These are phyloP conservation scores for Drosophila parvula DNA, from an alignment of 1,140 invertebrate genomes.

Conservation along the genomic window DNA sequence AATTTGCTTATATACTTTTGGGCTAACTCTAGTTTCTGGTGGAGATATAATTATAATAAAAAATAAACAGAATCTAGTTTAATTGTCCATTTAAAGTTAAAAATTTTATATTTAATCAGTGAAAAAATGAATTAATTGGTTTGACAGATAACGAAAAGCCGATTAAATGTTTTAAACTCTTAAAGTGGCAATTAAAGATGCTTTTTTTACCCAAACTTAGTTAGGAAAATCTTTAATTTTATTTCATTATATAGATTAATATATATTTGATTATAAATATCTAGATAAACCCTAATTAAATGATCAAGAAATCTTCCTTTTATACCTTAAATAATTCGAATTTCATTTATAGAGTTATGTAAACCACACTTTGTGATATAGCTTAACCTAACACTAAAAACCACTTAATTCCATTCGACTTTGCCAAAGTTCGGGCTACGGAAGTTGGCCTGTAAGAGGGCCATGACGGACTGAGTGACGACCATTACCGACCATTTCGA, in stretches of 20 bases:
- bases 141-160: no score
- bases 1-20: no score
- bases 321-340: background rate
- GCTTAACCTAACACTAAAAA: background rate
- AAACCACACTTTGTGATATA: background rate
- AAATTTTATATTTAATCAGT: no score
- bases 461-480: conserved; percentile 40
- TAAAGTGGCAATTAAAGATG: no score
- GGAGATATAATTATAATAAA: background rate
- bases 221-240: background rate
- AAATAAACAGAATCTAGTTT: background rate
- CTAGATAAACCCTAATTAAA: no score
- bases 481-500: conserved; percentile 73
- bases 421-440: background rate
- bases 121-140: no score
- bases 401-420: conserved; percentile 3
- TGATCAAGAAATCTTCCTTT: no score
- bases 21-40: background rate
- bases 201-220: background rate
- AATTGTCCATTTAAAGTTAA: background rate
- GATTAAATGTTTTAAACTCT: no score
- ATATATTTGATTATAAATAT: no score
- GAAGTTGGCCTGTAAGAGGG: background rate
- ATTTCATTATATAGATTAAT: no score
- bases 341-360: background rate